Conservation (phyloP, 2,797 vertebrate species). For the Sebastes vulpes region DNA sequence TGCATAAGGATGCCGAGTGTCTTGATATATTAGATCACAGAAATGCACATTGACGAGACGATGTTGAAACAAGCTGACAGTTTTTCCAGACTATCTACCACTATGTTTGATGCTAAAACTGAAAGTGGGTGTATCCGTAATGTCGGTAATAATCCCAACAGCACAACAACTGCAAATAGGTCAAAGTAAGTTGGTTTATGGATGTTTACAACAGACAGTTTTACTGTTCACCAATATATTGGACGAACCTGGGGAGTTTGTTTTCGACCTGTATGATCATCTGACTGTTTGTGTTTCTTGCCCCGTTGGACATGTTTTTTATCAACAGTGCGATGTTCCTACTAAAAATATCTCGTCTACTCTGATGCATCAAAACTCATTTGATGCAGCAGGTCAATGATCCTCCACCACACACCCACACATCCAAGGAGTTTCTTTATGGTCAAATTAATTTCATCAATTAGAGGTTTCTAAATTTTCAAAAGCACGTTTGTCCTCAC, state of each 20-base stretch:
- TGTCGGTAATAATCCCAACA: neutral
- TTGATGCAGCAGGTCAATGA: neutral
- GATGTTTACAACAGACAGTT: neutral
- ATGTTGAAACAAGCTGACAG: neutral
- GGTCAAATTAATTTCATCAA: neutral
- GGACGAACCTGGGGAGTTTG: neutral
- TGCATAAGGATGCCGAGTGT: neutral
- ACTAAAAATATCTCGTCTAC: neutral
- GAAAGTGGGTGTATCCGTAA: neutral
- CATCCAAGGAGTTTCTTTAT: neutral
- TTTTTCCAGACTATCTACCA: neutral
- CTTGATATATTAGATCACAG: neutral
- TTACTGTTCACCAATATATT: neutral
- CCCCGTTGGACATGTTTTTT: neutral
- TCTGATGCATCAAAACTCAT: neutral
- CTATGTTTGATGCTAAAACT: neutral
- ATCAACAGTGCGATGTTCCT: neutral
- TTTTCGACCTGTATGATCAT: neutral
- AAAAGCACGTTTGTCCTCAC: neutral
- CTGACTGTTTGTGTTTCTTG: neutral
- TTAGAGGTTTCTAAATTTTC: neutral
- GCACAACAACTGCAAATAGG: neutral
- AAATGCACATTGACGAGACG: neutral
- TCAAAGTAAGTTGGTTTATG: neutral
- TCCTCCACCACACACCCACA: neutral